Base-by-base conservation (phyloP, 2,113 vertebrate genomes). In the Potamarius usumacintae region DNA sequence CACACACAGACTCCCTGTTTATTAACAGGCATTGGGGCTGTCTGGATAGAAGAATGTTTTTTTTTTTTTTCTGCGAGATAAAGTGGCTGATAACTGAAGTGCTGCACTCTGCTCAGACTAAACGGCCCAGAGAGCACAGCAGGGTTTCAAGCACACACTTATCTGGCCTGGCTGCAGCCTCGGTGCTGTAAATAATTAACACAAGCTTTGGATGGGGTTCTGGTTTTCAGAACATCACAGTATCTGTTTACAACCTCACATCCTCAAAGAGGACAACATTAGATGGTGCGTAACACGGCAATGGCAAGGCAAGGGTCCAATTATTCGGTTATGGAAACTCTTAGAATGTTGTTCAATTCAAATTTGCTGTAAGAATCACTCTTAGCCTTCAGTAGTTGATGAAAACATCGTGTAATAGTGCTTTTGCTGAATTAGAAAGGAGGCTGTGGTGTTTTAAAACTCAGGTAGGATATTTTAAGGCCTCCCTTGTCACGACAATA, bases 101-200 rank as follows among this genome's bases (percentile, higher is more conserved):
- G 79, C 85, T 5, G 52, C 90, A 76, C 50, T 63, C 65, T 52
- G 53, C 86, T 88, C 76, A 80, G 80, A 74, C 87, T 82, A 90
- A 92, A 93, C 91, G 85, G 89, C 83, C 83, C 72, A 69, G 84
- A 85, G 89, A 93, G 86, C 87, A 72, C 65, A 90, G 88, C 27
- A 57, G 74, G 90, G 92, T 92, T 89, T 93, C 91, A 91, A 94
- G 93, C 63, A 92, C 86, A 88, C 92, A 90, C 93, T 93, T 92
- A 93, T 94, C 93, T 90, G 90, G 74, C 86, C 77, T 89, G 76
- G 90, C 93, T 91, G 87, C 89, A 69, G 78, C 60, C 83, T 90
- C 87, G 82, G 82, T 85, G 69, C 84, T 85, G 86, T 93, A 91
- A 94, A 95, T 95, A 94, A 94, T 95, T 91, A 92, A 94, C 92